Conservation (phyloP, 1,140 invertebrate genomes). For the Samia ricini region DNA sequence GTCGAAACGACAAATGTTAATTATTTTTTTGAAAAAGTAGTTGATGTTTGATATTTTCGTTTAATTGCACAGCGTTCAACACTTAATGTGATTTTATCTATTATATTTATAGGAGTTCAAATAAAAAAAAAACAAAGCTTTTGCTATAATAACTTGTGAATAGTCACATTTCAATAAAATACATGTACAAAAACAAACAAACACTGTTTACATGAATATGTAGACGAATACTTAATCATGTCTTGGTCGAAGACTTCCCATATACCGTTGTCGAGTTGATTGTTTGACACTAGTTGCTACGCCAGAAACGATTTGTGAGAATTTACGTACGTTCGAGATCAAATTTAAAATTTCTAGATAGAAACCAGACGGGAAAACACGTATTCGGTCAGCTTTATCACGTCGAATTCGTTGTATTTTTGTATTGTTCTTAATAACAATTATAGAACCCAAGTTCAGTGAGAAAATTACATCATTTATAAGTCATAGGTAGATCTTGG, state of each 20-base stretch:
- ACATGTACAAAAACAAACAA: not conserved
- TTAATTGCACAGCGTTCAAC: too few species aligned
- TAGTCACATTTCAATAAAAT: not conserved
- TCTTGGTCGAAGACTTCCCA: not conserved
- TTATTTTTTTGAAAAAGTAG: too few species aligned
- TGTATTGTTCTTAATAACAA: too few species aligned
- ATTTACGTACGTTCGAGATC: slow-evolving; percentile 39
- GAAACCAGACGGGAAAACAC: slow-evolving; percentile 30
- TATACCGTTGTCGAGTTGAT: slow-evolving; percentile 7
- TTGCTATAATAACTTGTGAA: too few species aligned
- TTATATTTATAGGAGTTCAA: too few species aligned
- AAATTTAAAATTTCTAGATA: slow-evolving; percentile 47
- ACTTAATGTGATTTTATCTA: too few species aligned
- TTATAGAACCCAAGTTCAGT: too few species aligned
- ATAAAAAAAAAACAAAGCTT: too few species aligned
- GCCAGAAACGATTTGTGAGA: slow-evolving; percentile 49
- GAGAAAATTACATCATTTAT: too few species aligned
- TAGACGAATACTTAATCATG: slow-evolving; percentile 4
- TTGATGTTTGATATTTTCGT: too few species aligned
- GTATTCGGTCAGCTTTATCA: slow-evolving; percentile 8
- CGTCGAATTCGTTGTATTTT: slow-evolving; percentile 28
- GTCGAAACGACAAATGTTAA: too few species aligned
- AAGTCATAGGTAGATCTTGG: too few species aligned
- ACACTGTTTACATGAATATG: not conserved
- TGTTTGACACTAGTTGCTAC: slow-evolving; percentile 3